A percentile compares a stretch with the other conserved stretches of the same genome.
Conservation (phyloP, 2,113 vertebrate species). For the Trematomus loennbergii region DNA sequence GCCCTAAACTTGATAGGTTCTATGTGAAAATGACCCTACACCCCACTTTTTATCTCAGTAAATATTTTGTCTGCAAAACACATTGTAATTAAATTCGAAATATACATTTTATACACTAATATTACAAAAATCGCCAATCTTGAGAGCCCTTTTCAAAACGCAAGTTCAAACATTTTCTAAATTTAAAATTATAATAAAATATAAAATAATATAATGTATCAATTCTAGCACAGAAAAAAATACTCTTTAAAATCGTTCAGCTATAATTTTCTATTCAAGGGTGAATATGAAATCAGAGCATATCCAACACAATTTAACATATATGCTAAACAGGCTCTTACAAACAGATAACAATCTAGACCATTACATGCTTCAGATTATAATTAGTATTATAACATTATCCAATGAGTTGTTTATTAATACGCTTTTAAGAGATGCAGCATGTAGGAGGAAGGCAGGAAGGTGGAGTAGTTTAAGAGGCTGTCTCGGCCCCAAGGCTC, state of each 20-base stretch:
- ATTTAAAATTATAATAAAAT: too few species aligned
- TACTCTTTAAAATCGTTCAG: background rate
- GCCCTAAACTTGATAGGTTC: too few species aligned
- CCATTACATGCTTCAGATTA: conserved; percentile 1
- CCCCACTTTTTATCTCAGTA: too few species aligned
- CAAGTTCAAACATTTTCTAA: too few species aligned
- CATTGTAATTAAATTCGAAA: too few species aligned
- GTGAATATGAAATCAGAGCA: background rate
- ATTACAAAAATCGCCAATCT: too few species aligned
- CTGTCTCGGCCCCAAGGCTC: conserved; percentile 16
- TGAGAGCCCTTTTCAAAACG: too few species aligned
- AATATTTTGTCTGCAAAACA: too few species aligned
- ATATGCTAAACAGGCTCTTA: background rate
- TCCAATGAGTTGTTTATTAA: conserved; percentile 31
- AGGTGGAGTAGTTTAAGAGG: background rate
- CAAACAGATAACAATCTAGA: conserved; percentile 9
- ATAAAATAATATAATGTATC: too few species aligned
- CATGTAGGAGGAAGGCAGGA: conserved; percentile 25
- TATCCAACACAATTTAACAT: background rate
- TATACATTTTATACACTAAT: too few species aligned
- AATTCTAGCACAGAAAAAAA: background rate
- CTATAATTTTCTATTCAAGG: background rate
- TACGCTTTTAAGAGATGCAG: conserved; percentile 17
- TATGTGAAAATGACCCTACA: too few species aligned
- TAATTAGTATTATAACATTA: conserved; percentile 11